These are phyloP conservation scores for Magallana ariakensis DNA, from an alignment of 1,140 invertebrate genomes.

Conservation along the genomic window DNA sequence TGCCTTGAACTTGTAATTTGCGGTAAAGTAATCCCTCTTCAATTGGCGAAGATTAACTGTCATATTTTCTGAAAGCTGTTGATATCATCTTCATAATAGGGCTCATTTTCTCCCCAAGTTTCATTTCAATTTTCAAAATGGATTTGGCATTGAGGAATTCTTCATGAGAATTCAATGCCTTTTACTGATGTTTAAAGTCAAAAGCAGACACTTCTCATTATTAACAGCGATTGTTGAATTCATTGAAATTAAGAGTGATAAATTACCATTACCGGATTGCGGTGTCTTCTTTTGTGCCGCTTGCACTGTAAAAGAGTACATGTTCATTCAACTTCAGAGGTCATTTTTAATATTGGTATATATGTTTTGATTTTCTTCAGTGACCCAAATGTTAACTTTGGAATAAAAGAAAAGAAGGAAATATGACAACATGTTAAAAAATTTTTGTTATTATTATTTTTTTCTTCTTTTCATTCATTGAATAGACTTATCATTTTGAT, in stretches of 20 bases:
- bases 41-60: slow-evolving; percentile 32
- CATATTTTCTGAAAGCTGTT: slow-evolving; percentile 21
- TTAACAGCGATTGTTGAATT: background rate
- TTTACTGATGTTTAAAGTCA: background rate
- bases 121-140: slow-evolving; percentile 40
- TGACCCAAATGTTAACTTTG: slow-evolving; percentile 22
- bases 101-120: slow-evolving; percentile 25
- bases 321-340: background rate
- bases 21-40: background rate
- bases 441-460: background rate
- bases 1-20: slow-evolving; percentile 22
- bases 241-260: slow-evolving; percentile 39
- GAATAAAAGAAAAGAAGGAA: background rate
- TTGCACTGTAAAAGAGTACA: background rate
- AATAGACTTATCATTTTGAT: slow-evolving; percentile 20
- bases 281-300: background rate
- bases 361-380: slow-evolving; percentile 7
- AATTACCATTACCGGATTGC: background rate
- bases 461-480: background rate
- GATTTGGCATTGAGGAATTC: slow-evolving; percentile 29
- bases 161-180: background rate
- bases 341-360: background rate
- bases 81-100: slow-evolving; percentile 40
- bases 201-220: slow-evolving; percentile 11
- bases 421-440: background rate